A percentile compares a stretch with the other conserved stretches of the same genome.
Evolutionary conservation across 2,113 vertebrate species (phyloP).

Genomic region (Tyto alba): DNA sequence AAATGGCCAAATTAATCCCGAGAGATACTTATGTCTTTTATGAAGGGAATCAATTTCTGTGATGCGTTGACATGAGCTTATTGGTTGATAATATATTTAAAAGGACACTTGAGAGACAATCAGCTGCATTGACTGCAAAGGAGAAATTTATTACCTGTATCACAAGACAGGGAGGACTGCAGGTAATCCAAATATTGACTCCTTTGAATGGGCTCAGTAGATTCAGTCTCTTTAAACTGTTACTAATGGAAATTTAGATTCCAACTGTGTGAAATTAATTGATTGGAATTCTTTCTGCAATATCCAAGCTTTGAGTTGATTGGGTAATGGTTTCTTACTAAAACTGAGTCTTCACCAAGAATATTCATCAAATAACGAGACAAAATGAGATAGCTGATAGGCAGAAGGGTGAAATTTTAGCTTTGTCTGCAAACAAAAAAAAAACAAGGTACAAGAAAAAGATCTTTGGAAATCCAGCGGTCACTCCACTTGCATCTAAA

Average conservation of each 20-base stretch:
- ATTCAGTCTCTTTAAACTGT: background rate
- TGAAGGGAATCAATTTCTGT: background rate
- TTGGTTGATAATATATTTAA: background rate
- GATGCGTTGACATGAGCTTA: background rate
- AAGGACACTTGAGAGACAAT: background rate
- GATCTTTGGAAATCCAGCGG: background rate
- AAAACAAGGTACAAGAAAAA: background rate
- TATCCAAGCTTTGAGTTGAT: background rate
- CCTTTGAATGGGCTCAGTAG: background rate
- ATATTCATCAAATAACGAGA: background rate
- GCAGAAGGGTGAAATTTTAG: background rate
- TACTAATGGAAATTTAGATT: background rate
- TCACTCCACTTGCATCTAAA: background rate
- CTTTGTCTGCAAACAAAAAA: background rate
- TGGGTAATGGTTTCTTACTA: background rate
- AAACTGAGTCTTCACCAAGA: background rate
- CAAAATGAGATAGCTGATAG: background rate
- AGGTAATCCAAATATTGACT: background rate
- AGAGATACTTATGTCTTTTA: background rate
- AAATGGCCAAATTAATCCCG: background rate
- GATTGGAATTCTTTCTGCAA: background rate
- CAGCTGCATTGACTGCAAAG: background rate
- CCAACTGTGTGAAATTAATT: background rate
- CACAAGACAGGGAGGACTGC: background rate
- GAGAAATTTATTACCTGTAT: background rate